Percentiles rank a stretch among this genome's conserved stretches.
Conservation (phyloP, 2,888 invertebrate genomes). For the Tyria jacobaeae region DNA sequence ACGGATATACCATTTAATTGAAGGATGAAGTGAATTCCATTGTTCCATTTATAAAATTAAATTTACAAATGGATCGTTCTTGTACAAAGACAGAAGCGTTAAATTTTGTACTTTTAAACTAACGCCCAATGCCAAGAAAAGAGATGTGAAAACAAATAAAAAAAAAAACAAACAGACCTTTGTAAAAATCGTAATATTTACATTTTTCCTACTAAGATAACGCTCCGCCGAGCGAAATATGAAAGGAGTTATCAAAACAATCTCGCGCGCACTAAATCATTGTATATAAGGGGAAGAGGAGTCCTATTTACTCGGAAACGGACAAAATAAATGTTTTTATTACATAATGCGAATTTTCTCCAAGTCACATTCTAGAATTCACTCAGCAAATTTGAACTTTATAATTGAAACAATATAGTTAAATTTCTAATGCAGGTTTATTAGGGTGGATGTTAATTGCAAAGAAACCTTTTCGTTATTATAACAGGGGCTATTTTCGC, state of each 20-base stretch:
- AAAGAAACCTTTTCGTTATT: constrained; percentile 47
- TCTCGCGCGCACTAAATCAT: constrained; percentile 85
- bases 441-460: constrained; percentile 39
- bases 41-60: constrained; percentile 49
- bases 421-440: constrained; percentile 50
- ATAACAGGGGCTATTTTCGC: constrained; percentile 55
- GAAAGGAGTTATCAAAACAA: constrained; percentile 85
- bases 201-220: constrained; percentile 83
- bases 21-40: constrained; percentile 20
- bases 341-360: constrained; percentile 85
- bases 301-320: constrained; percentile 84
- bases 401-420: constrained; percentile 46
- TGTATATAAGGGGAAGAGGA: constrained; percentile 83
- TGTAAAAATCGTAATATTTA: constrained; percentile 71
- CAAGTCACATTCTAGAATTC: constrained; percentile 66
- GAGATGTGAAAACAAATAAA: constrained; percentile 44
- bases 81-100: constrained; percentile 35
- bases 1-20: constrained; percentile 15
- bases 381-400: constrained; percentile 53
- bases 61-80: constrained; percentile 44
- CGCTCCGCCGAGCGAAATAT: constrained; percentile 81
- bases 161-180: constrained; percentile 58
- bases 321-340: constrained; percentile 86
- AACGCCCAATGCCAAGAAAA: constrained; percentile 61
- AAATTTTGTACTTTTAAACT: constrained; percentile 51